Conservation (phyloP, 2,113 vertebrate species). For the Phaetusa simplex region DNA sequence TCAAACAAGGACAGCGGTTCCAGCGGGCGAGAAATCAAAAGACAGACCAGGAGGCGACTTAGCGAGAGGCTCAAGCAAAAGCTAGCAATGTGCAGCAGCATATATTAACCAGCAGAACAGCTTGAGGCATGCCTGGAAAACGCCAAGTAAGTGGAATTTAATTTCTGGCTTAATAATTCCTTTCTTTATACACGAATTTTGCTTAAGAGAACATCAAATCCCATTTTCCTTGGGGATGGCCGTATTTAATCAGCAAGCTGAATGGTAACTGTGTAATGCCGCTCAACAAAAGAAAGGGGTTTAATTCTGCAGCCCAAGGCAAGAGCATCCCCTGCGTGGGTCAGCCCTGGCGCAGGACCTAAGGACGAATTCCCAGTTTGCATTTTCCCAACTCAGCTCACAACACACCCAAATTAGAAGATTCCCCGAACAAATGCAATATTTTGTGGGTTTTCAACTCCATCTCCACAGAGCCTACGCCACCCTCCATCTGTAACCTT, state of each 20-base stretch:
- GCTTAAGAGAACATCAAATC: slow-evolving; percentile 31
- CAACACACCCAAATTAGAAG: not conserved
- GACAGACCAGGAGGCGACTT: not conserved
- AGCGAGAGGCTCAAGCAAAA: not conserved
- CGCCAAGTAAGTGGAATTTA: not conserved
- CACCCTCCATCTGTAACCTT: not conserved
- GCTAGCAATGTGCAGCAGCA: not conserved
- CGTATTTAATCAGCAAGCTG: not conserved
- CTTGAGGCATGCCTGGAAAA: not conserved
- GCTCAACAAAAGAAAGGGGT: not conserved
- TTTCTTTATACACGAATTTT: slow-evolving; percentile 29
- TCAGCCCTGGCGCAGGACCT: not conserved
- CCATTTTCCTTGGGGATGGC: not conserved
- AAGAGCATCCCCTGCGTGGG: accelerated
- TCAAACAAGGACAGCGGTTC: not conserved
- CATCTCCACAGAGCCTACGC: not conserved
- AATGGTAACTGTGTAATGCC: not conserved
- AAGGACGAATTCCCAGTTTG: not conserved
- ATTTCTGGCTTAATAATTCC: slow-evolving; percentile 41
- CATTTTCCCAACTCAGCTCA: not conserved
- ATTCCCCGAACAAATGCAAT: not conserved
- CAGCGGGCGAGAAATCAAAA: not conserved
- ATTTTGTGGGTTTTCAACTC: not conserved
- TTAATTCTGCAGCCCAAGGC: not conserved
- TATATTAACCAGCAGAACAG: not conserved